Base-by-base conservation (phyloP, 2,113 vertebrate species). In the Larimichthys polyactis region DNA sequence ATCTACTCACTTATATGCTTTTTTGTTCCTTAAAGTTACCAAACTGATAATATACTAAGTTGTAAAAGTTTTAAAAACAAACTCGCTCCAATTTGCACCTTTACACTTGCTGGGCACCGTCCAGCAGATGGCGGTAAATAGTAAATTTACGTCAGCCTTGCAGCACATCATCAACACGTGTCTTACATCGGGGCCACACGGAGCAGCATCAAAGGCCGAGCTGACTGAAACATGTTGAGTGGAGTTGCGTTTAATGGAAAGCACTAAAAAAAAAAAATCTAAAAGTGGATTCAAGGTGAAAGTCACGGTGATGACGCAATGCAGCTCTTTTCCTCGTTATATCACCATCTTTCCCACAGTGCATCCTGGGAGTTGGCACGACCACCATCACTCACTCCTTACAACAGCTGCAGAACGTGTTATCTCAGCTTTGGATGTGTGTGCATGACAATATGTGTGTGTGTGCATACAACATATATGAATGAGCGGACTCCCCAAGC, bases 321-420 rank as follows among this genome's bases (percentile, higher is more conserved):
- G 3, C 48, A 57, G 32, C 52, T 79, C 10, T 52, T 85, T 36
- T 55, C 32, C 64, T 54, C 3, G 3, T 40, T 46, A 46, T 46
- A 46, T 46, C 44, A 55, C 0, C 0, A 0, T 49, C 10, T 63
- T 90, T 79, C 82, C 82, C 87, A 90, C 88, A 75, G 22, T 90
- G 59, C 4, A 54, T 27, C 20, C 16, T 78, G 57, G 60, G 81
- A 84, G 78, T 12, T 84, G 75, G 75, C 74, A 71, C 20, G 16
- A 20, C 27, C 55, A n/a, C 27, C 46, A 84, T 78, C 29, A 59
- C 44, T 83, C 78, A 78, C 70, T 78, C 72, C n/a, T 11, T 17
- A 11, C 36, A 89, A 83, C 92, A 93, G 90, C 89, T 93, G 90
- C 76, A 70, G 17, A 49, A 22, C 71, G 59, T 36, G 19, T 48